Conservation (phyloP, 2,797 vertebrate genomes). For the Melanotaenia nigrans region DNA sequence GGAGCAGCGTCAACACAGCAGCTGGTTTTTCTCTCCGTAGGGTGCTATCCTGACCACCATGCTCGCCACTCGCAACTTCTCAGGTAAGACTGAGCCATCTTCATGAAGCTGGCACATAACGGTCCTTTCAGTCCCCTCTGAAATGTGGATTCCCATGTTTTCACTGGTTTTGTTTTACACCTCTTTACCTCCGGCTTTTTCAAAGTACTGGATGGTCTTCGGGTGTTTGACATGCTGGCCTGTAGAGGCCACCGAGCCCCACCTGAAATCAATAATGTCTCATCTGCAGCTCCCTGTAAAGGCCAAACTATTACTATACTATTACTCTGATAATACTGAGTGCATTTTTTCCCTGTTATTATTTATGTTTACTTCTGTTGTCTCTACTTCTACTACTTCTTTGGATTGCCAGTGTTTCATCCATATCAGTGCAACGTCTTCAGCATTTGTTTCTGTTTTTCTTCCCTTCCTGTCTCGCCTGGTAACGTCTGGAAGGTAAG, state of each 20-base stretch:
- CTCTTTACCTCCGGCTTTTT: neutral
- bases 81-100: slow-evolving; percentile 84
- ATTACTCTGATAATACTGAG: slow-evolving; percentile 15
- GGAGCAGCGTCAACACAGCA: neutral
- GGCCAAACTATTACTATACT: slow-evolving; percentile 34
- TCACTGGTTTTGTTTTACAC: neutral
- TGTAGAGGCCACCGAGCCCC: slow-evolving; percentile 26
- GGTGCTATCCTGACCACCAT: slow-evolving; percentile 98
- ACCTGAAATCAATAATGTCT: slow-evolving; percentile 22
- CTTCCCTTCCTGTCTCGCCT: slow-evolving; percentile 43
- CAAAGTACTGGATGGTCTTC: neutral
- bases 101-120: neutral
- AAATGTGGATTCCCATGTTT: neutral
- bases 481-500: slow-evolving; percentile 71
- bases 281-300: slow-evolving; percentile 39
- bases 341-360: slow-evolving; percentile 12
- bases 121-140: neutral
- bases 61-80: slow-evolving; percentile 98
- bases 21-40: slow-evolving; percentile 70
- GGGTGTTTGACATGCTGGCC: slow-evolving; percentile 18
- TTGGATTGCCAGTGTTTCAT: neutral
- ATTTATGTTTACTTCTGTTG: neutral
- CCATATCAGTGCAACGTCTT: slow-evolving; percentile 4
- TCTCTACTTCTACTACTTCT: too few species aligned
- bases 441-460: slow-evolving; percentile 38